Percentiles rank a stretch among this genome's conserved stretches.
Evolutionary conservation across 2,797 vertebrate genomes (phyloP).

Genomic region (Pterois miles): DNA sequence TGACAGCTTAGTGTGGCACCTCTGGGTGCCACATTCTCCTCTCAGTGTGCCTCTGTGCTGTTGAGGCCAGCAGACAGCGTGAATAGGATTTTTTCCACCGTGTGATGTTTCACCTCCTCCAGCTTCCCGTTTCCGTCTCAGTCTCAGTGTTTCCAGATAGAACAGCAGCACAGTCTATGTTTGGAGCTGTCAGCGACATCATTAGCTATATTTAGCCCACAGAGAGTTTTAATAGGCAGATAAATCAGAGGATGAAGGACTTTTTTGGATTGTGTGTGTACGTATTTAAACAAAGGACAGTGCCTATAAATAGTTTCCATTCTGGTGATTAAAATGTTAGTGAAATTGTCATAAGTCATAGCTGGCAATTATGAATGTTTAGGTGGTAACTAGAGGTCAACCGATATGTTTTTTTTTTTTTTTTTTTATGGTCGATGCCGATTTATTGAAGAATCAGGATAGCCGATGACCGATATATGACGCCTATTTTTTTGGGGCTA

Average conservation of each 20-base stretch:
- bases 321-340: not conserved
- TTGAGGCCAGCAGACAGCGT: not conserved
- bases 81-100: not conserved
- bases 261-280: not conserved
- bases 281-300: not conserved
- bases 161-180: conserved; percentile 13
- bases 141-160: conserved; percentile 25
- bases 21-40: conserved; percentile 18
- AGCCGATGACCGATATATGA: no score
- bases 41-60: not conserved
- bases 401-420: no score
- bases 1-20: conserved; percentile 33
- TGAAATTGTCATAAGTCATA: accelerated
- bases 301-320: no score
- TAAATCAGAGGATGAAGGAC: not conserved
- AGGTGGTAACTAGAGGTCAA: no score
- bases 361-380: no score
- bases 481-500: no score
- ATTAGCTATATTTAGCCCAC: conserved; percentile 28
- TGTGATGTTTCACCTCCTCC: conserved; percentile 16
- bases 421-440: no score
- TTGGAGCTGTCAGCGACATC: conserved; percentile 7
- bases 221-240: not conserved
- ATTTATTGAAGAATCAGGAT: no score
- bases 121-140: not conserved